Percentiles rank a stretch among this genome's conserved stretches.
These are phyloP conservation scores for Folsomia candida DNA, from an alignment of 2,888 invertebrate species.

Conservation along the genomic window DNA sequence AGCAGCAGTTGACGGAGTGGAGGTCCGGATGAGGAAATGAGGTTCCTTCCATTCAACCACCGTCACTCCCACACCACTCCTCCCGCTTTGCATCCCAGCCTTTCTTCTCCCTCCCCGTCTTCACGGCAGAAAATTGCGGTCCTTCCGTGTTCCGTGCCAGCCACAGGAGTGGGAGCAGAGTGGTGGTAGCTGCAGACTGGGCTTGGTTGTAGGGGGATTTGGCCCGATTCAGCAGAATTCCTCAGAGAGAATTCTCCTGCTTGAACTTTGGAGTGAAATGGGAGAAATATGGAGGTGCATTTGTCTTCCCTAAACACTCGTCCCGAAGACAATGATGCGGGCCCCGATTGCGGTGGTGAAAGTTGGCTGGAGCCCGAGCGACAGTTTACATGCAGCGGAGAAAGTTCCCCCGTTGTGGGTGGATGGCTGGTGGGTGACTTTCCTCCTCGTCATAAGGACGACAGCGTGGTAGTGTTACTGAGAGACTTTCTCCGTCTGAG, in stretches of 20 bases:
- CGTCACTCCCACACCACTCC: constrained; percentile 6
- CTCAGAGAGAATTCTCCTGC: constrained; percentile 1
- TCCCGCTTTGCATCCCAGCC: neutral
- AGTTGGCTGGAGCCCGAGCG: too few relatives aligned
- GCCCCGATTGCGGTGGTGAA: too few relatives aligned
- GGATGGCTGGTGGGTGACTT: too few relatives aligned
- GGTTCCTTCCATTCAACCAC: constrained; percentile 18
- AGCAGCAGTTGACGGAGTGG: constrained; percentile 19
- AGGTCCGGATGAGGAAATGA: constrained; percentile 29
- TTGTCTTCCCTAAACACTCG: constrained; percentile 7
- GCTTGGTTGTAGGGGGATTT: too few relatives aligned
- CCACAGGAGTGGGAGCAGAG: too few relatives aligned
- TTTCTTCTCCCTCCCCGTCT: neutral
- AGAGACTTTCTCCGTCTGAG: too few relatives aligned
- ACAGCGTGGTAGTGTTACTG: too few relatives aligned
- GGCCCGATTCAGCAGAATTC: constrained; percentile 14
- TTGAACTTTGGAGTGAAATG: neutral
- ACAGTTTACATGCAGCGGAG: too few relatives aligned
- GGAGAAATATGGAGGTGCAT: constrained; percentile 8
- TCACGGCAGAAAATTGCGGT: neutral
- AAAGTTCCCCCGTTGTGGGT: too few relatives aligned
- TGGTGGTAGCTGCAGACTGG: too few relatives aligned
- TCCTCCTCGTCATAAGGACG: too few relatives aligned
- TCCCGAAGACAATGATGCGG: too few relatives aligned
- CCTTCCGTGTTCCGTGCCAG: neutral